Base-by-base conservation (phyloP, 2,888 invertebrate species). In the Noctua pronuba region DNA sequence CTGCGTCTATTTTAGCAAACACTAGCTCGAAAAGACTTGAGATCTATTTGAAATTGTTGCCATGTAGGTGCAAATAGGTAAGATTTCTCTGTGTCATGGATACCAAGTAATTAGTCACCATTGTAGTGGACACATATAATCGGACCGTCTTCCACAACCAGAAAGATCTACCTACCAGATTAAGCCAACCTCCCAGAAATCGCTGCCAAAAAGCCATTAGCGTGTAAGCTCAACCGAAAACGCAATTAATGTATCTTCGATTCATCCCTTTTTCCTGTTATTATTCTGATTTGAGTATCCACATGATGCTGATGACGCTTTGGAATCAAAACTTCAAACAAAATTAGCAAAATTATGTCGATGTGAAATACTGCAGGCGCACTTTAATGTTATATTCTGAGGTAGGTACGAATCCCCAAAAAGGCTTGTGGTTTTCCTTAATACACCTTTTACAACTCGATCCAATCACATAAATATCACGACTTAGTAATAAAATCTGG, bases 371-470 rank as follows among this genome's bases (percentile, higher is more conserved):
- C 44, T 10, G 38, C 49, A 31, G 49, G 46, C 38, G 64, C 64
- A 66, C 60, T 73, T 21, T 31, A 18, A 18, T 16, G 28, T 49
- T 52, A 38, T 71, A n/a, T 24, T 18, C 18, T 41, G 0, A n/a
- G 28, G 28, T 70, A n/a, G 38, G 28, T 73, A 68, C 24, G 66
- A 55, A 72, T 67, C 24, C 65, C 68, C 35, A 75, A 80, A 85
- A 69, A 55, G 65, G 24, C 13, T 49, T 66, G 74, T 52, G 78
- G 65, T 88, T 87, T 88, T 85, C 85, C 89, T 85, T 78, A 78
- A 77, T 46, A 35, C 35, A 49, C 49, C 5, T 80, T 88, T 82
- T 76, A 78, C 64, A 70, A n/a, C 77, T 64, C 60, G 60, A 52
- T 70, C 58, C 52, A 35, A 73, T 77, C 74, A 73, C 71, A 77